Base-by-base conservation (phyloP, 2,888 invertebrate species). In the Lepidocyrtinus sp. region DNA sequence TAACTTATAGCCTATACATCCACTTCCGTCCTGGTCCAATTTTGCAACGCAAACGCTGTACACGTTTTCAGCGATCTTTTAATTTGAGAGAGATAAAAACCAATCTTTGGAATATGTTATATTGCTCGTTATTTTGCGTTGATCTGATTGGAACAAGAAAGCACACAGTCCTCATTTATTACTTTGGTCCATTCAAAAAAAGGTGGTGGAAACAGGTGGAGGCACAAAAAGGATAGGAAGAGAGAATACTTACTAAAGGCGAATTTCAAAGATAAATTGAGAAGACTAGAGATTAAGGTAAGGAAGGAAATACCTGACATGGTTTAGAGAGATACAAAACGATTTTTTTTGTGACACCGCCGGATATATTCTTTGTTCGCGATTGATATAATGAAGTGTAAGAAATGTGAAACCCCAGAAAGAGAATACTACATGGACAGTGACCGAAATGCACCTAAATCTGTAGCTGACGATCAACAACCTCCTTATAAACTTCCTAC, bases 401-500 rank as follows among this genome's bases (percentile, higher is more conserved):
- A 70, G 67, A 76, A 76, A 70, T 24, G 24, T 19, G 22, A 36
- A 62, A 61, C 46, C 63, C 63, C 63, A 72, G 17, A n/a, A n/a
- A n/a, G n/a, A 24, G 3, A 70, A 12, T n/a, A 22, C 64, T 73
- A 73, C 73, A 59, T 74, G 74, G 70, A 69, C 79, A 74, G 74
- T 74, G 63, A 50, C 69, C n/a, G n/a, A n/a, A n/a, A n/a, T n/a
- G n/a, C n/a, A n/a, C n/a, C n/a, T n/a, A n/a, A n/a, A n/a, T n/a
- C n/a, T 46, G 61, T 72, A 36, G 36, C 36, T 36, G 55, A 55
- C 3, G 55, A 55, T 24, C 24, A 26, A 21, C 65, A 21, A 26
- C 19, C 25, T 64, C 36, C 65, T 45, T 45, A 21, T 74, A 55
- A 55, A 55, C 70, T 67, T 71, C 82, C 75, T 85, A 85, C 85